Evolutionary conservation across 2,888 invertebrate species (phyloP).

Genomic region (Sarcophaga rosellei): DNA sequence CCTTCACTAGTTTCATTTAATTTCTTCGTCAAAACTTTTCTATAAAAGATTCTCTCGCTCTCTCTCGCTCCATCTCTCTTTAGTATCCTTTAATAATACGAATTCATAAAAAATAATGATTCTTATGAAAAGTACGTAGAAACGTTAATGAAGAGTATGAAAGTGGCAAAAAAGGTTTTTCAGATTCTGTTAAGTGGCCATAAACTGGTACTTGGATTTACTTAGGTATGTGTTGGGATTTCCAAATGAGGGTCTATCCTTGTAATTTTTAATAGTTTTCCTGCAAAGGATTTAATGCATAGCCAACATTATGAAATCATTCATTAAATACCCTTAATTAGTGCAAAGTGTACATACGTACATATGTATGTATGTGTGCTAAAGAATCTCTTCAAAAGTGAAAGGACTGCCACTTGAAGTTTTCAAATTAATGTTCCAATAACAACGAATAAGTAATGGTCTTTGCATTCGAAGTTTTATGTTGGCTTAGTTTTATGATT

Average conservation of each 20-base stretch:
- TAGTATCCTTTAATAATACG: neutral
- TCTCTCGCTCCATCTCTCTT: neutral
- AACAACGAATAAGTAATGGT: neutral
- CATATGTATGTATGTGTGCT: neutral
- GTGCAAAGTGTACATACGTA: neutral
- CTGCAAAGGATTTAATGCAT: neutral
- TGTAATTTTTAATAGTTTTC: conserved; percentile 37
- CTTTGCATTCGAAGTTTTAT: neutral
- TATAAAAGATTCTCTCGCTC: neutral
- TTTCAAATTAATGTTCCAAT: neutral
- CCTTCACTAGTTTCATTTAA: neutral
- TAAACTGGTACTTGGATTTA: conserved; percentile 55
- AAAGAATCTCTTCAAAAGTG: neutral
- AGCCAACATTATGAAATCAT: neutral
- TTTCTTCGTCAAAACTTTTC: neutral
- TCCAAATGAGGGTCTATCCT: conserved; percentile 24
- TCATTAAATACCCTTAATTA: neutral
- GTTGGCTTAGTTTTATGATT: neutral
- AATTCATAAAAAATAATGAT: conserved; percentile 3
- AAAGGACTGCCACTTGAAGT: neutral
- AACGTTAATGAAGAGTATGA: conserved; percentile 13
- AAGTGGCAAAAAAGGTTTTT: conserved; percentile 28
- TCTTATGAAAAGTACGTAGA: neutral
- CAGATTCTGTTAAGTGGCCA: conserved; percentile 32
- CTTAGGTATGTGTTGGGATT: conserved; percentile 27